Evolutionary conservation across 1,140 invertebrate genomes (phyloP).

Genomic region (Ladona fulva): DNA sequence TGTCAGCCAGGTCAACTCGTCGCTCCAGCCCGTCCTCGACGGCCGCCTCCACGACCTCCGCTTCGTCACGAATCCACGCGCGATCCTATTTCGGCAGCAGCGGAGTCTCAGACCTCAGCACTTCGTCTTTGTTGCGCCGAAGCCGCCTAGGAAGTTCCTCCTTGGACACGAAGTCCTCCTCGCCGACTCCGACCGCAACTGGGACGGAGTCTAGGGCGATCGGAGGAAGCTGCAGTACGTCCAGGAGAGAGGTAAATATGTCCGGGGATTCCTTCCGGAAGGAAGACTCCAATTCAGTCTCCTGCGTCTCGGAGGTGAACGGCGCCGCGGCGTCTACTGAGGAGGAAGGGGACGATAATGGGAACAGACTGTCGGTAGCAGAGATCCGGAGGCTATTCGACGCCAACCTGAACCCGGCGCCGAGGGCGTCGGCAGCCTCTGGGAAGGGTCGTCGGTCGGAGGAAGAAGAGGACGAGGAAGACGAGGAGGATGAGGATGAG

Average conservation of each 20-base stretch:
- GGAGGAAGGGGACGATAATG: constrained; percentile 12
- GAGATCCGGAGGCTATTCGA: constrained; percentile 12
- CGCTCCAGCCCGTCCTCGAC: background rate
- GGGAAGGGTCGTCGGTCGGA: background rate
- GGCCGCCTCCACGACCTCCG: background rate
- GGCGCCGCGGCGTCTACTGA: background rate
- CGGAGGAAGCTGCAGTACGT: background rate
- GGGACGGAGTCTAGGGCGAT: background rate
- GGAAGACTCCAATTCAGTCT: background rate
- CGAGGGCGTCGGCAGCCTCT: background rate
- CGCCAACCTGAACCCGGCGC: constrained; percentile 12
- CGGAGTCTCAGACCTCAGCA: background rate
- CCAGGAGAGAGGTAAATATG: constrained; percentile 7
- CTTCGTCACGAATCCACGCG: background rate
- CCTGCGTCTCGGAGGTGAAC: background rate
- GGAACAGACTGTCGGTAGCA: constrained; percentile 8
- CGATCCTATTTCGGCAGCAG: background rate
- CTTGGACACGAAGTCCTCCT: background rate
- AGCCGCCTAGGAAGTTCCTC: background rate
- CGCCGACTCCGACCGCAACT: background rate
- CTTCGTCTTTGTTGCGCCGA: background rate
- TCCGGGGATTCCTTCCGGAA: constrained; percentile 7
- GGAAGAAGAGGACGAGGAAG: background rate
- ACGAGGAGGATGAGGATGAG: background rate
- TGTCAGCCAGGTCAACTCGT: background rate